Evolutionary conservation across 2,797 vertebrate species (phyloP), one percentile per base, ranked within the genome.

Genomic region (Microcaecilia unicolor): DNA sequence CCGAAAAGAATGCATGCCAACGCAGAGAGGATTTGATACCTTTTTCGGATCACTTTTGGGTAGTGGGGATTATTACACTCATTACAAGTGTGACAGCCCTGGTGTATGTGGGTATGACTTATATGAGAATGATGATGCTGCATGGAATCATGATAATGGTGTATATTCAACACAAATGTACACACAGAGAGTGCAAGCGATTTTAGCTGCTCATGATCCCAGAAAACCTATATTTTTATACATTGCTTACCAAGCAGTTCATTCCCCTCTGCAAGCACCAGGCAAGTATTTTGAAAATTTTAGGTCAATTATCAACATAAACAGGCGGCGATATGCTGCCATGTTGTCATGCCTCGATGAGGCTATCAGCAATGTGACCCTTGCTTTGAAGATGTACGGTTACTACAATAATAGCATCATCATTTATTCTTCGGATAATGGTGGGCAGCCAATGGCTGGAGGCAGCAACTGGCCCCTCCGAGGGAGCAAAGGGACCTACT

Each of bases 401-500:
- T 96, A 88, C 65, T 99, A 98, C 12, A 70, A 92, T 51, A 98
- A 98, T 37, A 91, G 85, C 24, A 65, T 99, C 13, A 72, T 99
- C 41, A 83, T 99, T 33, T 99, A 97, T 63, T 99, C 95, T 5
- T 95, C 95, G 1, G 95, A 99, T 51, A 99, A 97, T 0, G 95
- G 95, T 0, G 95, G 93, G 13, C 93, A 97, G 48, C 95, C 95
- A 0, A 70, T 85, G 37, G 84, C 84, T 0, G 95, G 95, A 22
- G 95, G 90, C 25, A 97, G 90, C 60, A 99, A 98, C 59, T 99
- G 95, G 95, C 95, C 95, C 4, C 78, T 99, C 11, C 79, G 94
- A 55, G 95, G 95, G 2, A 90, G 90, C 63, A 98, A 99, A 60
- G 95, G 93, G 20, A 89, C 87, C 2, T 96, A 94, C 11, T 99